These are phyloP conservation scores for Glaucidium brasilianum DNA, from an alignment of 2,113 vertebrate genomes.

Conservation along the genomic window DNA sequence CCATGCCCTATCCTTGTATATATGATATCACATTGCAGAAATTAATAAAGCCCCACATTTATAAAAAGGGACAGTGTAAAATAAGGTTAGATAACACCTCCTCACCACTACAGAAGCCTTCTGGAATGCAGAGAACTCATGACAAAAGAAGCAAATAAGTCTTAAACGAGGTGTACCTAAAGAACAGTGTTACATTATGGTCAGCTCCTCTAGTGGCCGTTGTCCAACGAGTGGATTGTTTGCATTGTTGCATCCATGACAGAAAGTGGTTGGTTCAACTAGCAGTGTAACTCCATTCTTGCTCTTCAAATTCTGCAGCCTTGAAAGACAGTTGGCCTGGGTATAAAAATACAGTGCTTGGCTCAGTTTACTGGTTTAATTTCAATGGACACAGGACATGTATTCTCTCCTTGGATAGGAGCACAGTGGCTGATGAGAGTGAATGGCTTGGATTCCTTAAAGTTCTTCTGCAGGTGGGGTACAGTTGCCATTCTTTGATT, in stretches of 20 bases:
- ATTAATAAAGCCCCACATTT: not conserved
- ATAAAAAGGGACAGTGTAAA: not conserved
- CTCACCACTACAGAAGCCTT: not conserved
- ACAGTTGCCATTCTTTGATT: not conserved
- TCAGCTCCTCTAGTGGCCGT: accelerated
- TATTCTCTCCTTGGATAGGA: not conserved
- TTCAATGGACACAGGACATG: not conserved
- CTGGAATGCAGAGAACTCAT: not conserved
- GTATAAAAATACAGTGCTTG: not conserved
- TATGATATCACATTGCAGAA: not conserved
- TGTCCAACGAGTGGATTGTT: not conserved
- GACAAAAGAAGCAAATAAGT: not conserved
- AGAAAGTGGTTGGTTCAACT: not conserved
- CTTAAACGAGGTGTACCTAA: accelerated
- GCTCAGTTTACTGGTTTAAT: not conserved
- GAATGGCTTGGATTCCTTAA: not conserved
- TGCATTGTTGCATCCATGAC: not conserved
- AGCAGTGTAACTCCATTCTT: not conserved
- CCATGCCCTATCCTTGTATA: not conserved
- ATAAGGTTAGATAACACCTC: not conserved
- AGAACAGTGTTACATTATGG: not conserved
- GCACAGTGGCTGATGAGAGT: not conserved
- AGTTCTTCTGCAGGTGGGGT: not conserved
- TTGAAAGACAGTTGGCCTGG: not conserved
- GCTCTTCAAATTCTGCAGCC: not conserved